Conservation (phyloP, 2,888 invertebrate species). For the Leptinotarsa peninsularis region DNA sequence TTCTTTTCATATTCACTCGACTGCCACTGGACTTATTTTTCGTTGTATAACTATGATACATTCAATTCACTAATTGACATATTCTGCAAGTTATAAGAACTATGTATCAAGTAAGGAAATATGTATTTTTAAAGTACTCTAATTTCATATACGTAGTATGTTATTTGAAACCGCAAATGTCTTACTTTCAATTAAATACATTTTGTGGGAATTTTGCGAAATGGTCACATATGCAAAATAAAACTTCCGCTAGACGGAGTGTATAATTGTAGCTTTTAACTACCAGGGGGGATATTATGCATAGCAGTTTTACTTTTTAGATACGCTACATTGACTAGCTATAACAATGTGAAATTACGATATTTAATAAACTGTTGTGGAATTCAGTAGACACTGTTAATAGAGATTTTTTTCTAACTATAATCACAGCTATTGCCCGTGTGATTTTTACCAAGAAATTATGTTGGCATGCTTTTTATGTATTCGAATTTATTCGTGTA, state of each 20-base stretch:
- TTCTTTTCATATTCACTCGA: too few species aligned
- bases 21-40: too few species aligned
- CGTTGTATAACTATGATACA: too few species aligned
- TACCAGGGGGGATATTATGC: conserved; percentile 24
- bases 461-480: conserved; percentile 13
- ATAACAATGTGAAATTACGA: conserved; percentile 32
- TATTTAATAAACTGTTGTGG: conserved; percentile 32
- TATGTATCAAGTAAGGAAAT: background rate
- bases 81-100: too few species aligned
- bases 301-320: conserved; percentile 31
- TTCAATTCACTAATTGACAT: too few species aligned
- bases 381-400: conserved; percentile 20
- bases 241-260: conserved; percentile 36
- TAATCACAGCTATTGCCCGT: conserved; percentile 7
- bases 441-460: background rate
- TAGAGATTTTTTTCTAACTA: background rate
- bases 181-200: conserved; percentile 13
- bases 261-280: conserved; percentile 31
- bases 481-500: conserved; percentile 7
- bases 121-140: background rate
- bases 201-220: conserved; percentile 40
- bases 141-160: conserved; percentile 6
- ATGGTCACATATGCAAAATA: conserved; percentile 36
- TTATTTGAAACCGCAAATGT: conserved; percentile 4
- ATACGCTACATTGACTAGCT: conserved; percentile 36